These are phyloP conservation scores for Drosophila saltans DNA, from an alignment of 1,140 invertebrate genomes.

Conservation along the genomic window DNA sequence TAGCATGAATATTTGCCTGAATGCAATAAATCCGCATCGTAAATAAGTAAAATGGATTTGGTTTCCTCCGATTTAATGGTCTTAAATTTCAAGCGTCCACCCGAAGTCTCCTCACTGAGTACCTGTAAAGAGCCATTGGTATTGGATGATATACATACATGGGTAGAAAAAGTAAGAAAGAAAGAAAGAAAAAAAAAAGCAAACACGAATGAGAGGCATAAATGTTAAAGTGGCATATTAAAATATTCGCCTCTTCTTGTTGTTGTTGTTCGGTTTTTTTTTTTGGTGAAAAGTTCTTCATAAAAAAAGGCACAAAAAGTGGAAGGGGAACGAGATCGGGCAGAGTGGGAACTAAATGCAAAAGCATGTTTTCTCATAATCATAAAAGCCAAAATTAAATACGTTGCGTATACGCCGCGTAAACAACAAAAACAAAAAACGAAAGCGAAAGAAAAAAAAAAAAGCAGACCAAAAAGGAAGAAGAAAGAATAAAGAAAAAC, in stretches of 20 bases:
- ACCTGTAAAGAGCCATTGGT: slow-evolving; percentile 54
- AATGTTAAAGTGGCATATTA: slow-evolving; percentile 48
- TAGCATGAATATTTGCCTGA: slow-evolving; percentile 84
- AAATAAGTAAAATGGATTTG: slow-evolving; percentile 83
- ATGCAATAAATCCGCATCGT: slow-evolving; percentile 83
- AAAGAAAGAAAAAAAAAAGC: background rate
- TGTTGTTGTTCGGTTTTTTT: background rate
- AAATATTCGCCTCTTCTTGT: slow-evolving; percentile 25
- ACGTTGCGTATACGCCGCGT: slow-evolving; percentile 76
- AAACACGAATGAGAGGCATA: background rate
- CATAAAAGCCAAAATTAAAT: slow-evolving; percentile 81
- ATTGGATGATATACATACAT: too few relatives aligned
- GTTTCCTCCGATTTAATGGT: slow-evolving; percentile 83
- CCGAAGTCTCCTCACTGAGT: slow-evolving; percentile 80
- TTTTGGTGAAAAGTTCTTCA: slow-evolving; percentile 17
- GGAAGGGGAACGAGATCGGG: background rate
- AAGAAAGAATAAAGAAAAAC: slow-evolving; percentile 1
- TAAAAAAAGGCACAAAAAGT: slow-evolving; percentile 17
- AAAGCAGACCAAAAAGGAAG: background rate
- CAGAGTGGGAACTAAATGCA: slow-evolving; percentile 59
- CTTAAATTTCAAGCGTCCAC: slow-evolving; percentile 82
- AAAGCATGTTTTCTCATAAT: slow-evolving; percentile 81
- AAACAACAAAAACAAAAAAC: slow-evolving; percentile 43
- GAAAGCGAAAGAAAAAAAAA: background rate
- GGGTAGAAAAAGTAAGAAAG: too few relatives aligned